Evolutionary conservation across 2,113 vertebrate genomes (phyloP).

Genomic region (Equus quagga): DNA sequence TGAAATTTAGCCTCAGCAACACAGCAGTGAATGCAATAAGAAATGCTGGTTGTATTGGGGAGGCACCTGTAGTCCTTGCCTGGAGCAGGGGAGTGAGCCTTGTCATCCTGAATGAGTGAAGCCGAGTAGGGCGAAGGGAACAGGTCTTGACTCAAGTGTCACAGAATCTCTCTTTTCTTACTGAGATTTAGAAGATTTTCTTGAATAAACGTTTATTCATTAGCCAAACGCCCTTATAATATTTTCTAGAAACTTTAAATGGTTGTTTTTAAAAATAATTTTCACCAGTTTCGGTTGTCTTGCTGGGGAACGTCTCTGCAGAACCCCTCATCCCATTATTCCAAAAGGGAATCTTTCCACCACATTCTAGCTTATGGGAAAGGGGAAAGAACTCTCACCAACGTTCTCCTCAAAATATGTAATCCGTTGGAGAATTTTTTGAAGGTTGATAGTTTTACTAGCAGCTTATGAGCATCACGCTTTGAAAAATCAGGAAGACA

Average conservation of each 20-base stretch:
- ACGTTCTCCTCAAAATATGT: background rate
- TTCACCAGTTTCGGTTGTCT: background rate
- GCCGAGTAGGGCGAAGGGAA: background rate
- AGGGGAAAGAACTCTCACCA: background rate
- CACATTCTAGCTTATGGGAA: too few species aligned
- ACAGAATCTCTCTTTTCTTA: background rate
- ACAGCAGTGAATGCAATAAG: background rate
- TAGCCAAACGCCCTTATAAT: background rate
- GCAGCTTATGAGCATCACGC: background rate
- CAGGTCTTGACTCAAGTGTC: background rate
- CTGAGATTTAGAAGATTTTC: background rate
- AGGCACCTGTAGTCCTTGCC: background rate
- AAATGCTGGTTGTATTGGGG: background rate
- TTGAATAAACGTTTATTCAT: background rate
- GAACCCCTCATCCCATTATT: background rate
- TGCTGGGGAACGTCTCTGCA: background rate
- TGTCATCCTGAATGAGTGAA: too few species aligned
- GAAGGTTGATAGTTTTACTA: background rate
- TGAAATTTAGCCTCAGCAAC: background rate
- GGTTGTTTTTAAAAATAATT: background rate
- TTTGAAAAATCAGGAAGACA: conserved; percentile 10
- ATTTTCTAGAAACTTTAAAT: background rate
- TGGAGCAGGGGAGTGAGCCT: background rate
- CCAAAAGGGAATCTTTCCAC: background rate
- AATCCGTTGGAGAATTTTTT: background rate